These are phyloP conservation scores for Cotesia vestalis DNA, from an alignment of 1,140 invertebrate genomes.

Conservation along the genomic window DNA sequence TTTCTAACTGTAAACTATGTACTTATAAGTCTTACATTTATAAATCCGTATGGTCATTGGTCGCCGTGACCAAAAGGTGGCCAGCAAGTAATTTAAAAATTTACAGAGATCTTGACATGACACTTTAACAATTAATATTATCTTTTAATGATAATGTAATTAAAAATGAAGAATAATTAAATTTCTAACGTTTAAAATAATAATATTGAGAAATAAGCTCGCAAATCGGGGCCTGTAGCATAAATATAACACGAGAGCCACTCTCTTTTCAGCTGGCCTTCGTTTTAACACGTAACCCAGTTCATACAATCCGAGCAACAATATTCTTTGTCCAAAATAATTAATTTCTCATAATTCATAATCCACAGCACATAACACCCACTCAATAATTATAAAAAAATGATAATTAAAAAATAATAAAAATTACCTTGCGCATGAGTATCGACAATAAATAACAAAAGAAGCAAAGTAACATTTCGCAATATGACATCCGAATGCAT, in stretches of 20 bases:
- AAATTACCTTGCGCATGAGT: too few relatives aligned
- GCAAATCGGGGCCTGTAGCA: slow-evolving; percentile 24
- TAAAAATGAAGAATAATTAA: neutral
- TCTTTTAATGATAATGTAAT: too few relatives aligned
- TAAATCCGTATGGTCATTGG: neutral
- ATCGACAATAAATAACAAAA: slow-evolving; percentile 8
- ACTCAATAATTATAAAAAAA: too few relatives aligned
- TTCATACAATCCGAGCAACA: slow-evolving; percentile 33
- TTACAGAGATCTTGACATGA: neutral
- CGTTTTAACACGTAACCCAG: slow-evolving; percentile 39
- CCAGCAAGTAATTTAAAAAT: neutral
- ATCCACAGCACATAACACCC: too few relatives aligned
- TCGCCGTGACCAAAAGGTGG: neutral
- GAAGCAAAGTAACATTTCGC: too few relatives aligned
- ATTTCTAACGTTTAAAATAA: neutral
- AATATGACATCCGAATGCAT: too few relatives aligned
- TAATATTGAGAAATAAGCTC: slow-evolving; percentile 35
- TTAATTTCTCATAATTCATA: neutral
- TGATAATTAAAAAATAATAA: too few relatives aligned
- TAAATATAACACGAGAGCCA: slow-evolving; percentile 32
- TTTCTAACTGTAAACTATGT: slow-evolving; percentile 26
- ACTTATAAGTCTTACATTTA: neutral
- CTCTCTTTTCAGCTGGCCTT: slow-evolving; percentile 54
- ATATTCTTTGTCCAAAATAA: neutral
- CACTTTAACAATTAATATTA: too few relatives aligned